These are phyloP conservation scores for Lithophane semibrunnea DNA, from an alignment of 2,888 invertebrate genomes.

Conservation along the genomic window DNA sequence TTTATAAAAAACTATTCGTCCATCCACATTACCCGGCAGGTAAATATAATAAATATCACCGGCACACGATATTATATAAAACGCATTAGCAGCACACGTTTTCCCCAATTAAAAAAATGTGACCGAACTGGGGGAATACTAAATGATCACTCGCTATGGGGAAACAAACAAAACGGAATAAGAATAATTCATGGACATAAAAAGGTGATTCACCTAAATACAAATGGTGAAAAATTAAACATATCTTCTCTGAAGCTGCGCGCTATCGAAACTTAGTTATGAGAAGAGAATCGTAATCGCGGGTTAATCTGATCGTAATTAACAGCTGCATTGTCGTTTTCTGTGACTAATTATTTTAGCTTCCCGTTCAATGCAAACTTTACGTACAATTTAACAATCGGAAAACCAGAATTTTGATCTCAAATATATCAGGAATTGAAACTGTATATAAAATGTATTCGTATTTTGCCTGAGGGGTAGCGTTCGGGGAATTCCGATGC, in stretches of 20 bases:
- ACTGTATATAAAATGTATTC: conserved; percentile 37
- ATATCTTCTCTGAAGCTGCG: too few species aligned
- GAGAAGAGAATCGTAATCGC: not conserved
- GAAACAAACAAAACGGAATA: conserved; percentile 3
- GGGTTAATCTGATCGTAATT: not conserved
- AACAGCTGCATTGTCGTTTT: not conserved
- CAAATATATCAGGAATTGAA: conserved; percentile 23
- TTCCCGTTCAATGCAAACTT: conserved; percentile 16
- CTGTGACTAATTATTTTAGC: not conserved
- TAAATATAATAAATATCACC: conserved; percentile 19
- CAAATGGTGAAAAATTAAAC: not conserved
- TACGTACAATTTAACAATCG: conserved; percentile 15
- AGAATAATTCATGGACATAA: conserved; percentile 17
- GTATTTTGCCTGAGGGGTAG: conserved; percentile 47
- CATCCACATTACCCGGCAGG: conserved; percentile 9
- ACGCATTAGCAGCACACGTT: not conserved
- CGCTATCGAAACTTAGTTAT: too few species aligned
- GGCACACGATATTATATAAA: not conserved
- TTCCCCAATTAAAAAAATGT: conserved; percentile 12
- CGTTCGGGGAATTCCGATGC: conserved; percentile 53
- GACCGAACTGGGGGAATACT: conserved; percentile 15
- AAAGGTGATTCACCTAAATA: conserved; percentile 7
- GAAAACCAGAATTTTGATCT: conserved; percentile 12
- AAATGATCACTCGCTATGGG: conserved; percentile 10
- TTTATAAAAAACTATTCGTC: conserved; percentile 17